Evolutionary conservation across 2,888 invertebrate species (phyloP), one percentile per base, ranked within the genome.

Genomic region (Allygus modestus): DNA sequence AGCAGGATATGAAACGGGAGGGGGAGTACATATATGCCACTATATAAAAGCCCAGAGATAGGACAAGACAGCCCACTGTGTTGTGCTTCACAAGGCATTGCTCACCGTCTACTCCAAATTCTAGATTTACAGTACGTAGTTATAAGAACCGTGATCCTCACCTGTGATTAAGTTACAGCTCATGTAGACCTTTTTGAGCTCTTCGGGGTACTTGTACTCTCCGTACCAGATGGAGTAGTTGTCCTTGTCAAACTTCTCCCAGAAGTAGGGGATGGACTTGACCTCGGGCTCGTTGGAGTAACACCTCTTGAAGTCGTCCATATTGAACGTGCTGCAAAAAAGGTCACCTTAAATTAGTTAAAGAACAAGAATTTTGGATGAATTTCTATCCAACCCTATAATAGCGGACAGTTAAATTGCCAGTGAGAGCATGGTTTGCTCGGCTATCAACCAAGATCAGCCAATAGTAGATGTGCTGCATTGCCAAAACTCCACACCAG

Each of bases 171-270:
- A 94, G 92, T 99, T 99, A 91, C 98, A 98, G 90, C 97, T 98
- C 99, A 99, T 99, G 93, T 98, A 99, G 69, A 96, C 94, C 91
- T 97, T 96, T 87, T 95, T 92, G 28, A 99, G 93, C 90, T 99
- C 99, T 85, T 97, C 93, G 85, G 96, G 96, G 92, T 97, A 99
- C 91, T 98, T 98, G 93, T 99, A 99, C 92, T 99, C 98, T 82
- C 97, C 96, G 87, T 93, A 94, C 99, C 99, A 99, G 91, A 99
- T 97, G 86, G 98, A 98, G 91, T 98, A 99, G 91, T 98, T 93
- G 90, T 98, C 95, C 9, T 97, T 93, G 91, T 99, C 99, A 90
- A 99, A 99, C 91, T 99, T 97, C 90, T 98, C 94, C 97, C 98
- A 99, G 93, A 99, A 99, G 91, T 97, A 99, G 0, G 99, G 98